Conservation (phyloP, 1,140 invertebrate species). For the Liolophura sinensis region DNA sequence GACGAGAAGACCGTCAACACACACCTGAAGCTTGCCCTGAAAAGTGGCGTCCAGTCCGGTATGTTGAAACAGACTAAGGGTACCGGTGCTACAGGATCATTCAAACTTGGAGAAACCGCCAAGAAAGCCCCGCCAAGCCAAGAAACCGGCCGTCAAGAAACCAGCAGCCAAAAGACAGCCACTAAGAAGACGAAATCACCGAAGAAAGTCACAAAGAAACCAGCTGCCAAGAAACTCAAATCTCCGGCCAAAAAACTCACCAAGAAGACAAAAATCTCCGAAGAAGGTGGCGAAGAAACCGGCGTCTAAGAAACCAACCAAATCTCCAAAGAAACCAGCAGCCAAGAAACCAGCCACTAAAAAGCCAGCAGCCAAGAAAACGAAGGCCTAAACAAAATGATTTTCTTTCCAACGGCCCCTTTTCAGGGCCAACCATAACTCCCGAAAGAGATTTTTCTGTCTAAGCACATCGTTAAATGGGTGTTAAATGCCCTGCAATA, state of each 20-base stretch:
- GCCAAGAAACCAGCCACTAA: neutral
- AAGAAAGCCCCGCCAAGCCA: constrained; percentile 6
- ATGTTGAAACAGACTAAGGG: constrained; percentile 22
- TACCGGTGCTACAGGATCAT: constrained; percentile 36
- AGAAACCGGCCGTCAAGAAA: constrained; percentile 1
- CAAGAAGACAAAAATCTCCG: constrained; percentile 4
- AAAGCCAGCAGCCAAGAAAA: neutral
- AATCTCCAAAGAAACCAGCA: neutral
- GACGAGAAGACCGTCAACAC: neutral
- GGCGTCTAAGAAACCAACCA: neutral
- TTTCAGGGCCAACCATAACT: no score
- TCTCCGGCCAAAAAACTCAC: neutral
- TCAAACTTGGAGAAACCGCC: constrained; percentile 5
- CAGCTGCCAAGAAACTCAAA: neutral
- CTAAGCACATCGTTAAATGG: no score
- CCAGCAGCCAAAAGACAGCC: constrained; percentile 4
- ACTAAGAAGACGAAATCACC: neutral
- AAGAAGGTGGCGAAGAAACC: neutral
- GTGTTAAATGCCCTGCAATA: no score
- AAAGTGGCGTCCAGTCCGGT: neutral
- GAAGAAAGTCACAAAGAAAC: neutral
- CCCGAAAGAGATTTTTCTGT: no score
- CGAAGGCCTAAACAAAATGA: no score
- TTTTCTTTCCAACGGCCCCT: no score
- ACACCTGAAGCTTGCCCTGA: constrained; percentile 1